Base-by-base conservation (phyloP, 1,140 invertebrate genomes). In the Pectinophora gossypiella region DNA sequence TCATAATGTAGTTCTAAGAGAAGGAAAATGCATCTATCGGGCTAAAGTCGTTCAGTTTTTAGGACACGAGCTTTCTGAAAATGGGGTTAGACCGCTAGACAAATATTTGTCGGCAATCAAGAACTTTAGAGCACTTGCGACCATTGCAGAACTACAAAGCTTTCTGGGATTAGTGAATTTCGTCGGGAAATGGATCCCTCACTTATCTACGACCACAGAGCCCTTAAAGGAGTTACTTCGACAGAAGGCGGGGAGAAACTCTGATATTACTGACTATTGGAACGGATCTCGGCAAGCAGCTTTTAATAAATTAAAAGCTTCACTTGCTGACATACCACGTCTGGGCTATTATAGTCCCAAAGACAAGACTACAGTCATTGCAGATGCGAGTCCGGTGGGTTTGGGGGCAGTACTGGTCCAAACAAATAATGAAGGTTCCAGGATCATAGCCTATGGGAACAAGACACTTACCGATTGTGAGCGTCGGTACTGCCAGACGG, bases 81-180 rank as follows among this genome's bases (percentile, higher is more conserved):
- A 19, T 4, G 48, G 36, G 3, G 15, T 49, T 3, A 36, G 13
- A 3, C 35, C 19, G 20, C 13, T 38, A 18, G 4, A 19, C 7
- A 49, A 49, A 38, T 49, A 49, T 38, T 12, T 49, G 6, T 9
- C 1, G 1, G n/a, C 4, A 6, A 55, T 49, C 18, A 49, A 61
- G 32, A 57, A 61, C 46, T 64, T 68, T 20, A 21, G 49, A 42
- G 35, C 15, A 7, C 49, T 27, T 1, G 18, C 3, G 16, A 51
- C 20, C 0, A 53, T 32, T 52, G 20, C 7, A 46, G 19, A 70
- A 57, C 21, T 44, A 2, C 36, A 43, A 18, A 51, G 40, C 59
- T 76, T 73, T 51, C 22, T 76, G 15, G 73, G 73, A 3, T 23
- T 72, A 10, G 45, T 73, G 1, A 72, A 65, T 48, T 72, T 56